phyloP scores from a whole-genome alignment of 2,888 invertebrate genomes.

The Melipona bicolor region DNA sequence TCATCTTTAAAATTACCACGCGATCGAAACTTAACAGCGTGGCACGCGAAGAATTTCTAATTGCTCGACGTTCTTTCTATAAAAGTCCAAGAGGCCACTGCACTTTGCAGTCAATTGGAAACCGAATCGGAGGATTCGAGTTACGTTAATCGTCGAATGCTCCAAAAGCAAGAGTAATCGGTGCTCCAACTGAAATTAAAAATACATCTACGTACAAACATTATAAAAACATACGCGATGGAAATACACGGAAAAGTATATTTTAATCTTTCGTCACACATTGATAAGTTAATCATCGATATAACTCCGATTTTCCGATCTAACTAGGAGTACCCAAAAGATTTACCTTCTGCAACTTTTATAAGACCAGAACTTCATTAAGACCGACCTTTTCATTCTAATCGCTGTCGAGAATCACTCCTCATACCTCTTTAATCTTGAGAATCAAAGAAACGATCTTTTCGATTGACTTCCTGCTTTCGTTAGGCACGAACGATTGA shows the following conservation, averaged over 20 bases:
- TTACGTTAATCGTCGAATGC: not conserved
- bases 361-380: not conserved
- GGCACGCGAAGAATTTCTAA: not conserved
- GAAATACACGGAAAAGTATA: slow-evolving; percentile 40
- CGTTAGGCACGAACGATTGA: not conserved
- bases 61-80: not conserved
- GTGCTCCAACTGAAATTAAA: slow-evolving; percentile 74
- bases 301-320: not conserved
- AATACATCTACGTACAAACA: slow-evolving; percentile 78
- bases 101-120: not conserved
- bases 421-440: no score
- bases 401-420: not conserved
- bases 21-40: not conserved
- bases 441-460: not conserved
- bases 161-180: slow-evolving; percentile 34
- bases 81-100: not conserved
- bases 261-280: not conserved
- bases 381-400: not conserved
- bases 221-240: slow-evolving; percentile 76
- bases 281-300: slow-evolving; percentile 28
- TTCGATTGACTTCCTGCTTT: slow-evolving; percentile 21
- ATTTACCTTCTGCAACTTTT: not conserved
- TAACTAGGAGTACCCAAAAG: not conserved
- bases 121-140: not conserved
- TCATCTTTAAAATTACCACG: not conserved